Evolutionary conservation across 2,797 vertebrate species (phyloP).

Genomic region (Sparus aurata): DNA sequence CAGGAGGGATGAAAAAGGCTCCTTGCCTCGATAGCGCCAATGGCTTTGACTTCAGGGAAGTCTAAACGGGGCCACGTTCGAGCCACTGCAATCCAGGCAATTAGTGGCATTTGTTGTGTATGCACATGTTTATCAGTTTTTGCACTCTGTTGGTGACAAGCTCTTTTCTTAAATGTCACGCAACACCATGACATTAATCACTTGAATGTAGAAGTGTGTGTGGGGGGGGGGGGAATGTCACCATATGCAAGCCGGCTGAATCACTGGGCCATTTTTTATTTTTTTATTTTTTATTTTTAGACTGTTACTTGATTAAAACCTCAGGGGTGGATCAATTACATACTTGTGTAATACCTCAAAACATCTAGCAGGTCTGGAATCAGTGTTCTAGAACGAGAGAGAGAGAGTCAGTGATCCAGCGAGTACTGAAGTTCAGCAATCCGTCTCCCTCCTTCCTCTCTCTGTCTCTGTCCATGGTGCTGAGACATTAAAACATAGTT

Average conservation of each 20-base stretch:
- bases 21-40: constrained; percentile 40
- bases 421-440: neutral
- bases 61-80: constrained; percentile 29
- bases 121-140: constrained; percentile 52
- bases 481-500: neutral
- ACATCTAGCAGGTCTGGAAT: neutral
- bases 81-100: constrained; percentile 41
- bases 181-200: constrained; percentile 46
- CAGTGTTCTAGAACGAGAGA: neutral
- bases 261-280: neutral
- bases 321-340: neutral
- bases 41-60: constrained; percentile 53
- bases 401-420: neutral
- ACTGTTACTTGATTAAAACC: constrained; percentile 14
- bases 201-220: constrained; percentile 15
- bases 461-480: constrained; percentile 32
- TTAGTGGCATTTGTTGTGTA: constrained; percentile 57
- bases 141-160: constrained; percentile 19
- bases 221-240: constrained; percentile 7
- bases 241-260: constrained; percentile 36
- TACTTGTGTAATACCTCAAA: neutral
- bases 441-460: neutral
- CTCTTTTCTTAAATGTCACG: constrained; percentile 65
- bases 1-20: constrained; percentile 57
- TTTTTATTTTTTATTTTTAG: constrained; percentile 3